Base-by-base conservation (phyloP, 2,888 invertebrate species). In the Drosophila fungiperda region DNA sequence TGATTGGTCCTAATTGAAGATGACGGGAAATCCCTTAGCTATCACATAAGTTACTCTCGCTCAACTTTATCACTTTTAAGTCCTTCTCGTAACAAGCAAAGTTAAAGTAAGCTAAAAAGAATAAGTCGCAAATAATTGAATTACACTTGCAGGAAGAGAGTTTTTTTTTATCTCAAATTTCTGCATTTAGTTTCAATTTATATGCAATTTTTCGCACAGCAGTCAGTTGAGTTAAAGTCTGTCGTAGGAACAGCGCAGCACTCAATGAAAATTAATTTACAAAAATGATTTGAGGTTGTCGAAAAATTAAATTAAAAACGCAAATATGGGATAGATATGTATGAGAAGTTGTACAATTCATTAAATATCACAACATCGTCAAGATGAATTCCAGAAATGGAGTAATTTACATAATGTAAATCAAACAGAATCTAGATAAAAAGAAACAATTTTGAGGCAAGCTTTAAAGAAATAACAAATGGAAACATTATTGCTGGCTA, bases 1-100 rank as follows among this genome's bases (percentile, higher is more conserved):
- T 74, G 78, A 81, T 77, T 77, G 73, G 36, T 48, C 71, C 63
- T 74, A 74, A 81, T 80, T 80, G 81, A 78, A 55, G 78, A 55
- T 81, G 78, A 73, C 81, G 38, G 38, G 63, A 42, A 55, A 65
- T 36, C 50, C 32, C 33, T 12, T 1, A 40, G 20, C 36, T 49
- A 45, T 29, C 36, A 29, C 26, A 15, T 36, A 52, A 17, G 35
- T 42, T 60, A 23, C 40, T 48, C 23, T 29, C 36, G 32, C n/a
- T 42, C 26, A 45, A 63, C 29, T 29, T 29, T 29, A 68, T 71
- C 23, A 48, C 3, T 38, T 55, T 53, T 33, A 8, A 53, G 23
- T 50, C 23, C 40, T 29, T 49, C 23, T 26, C 55, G 2, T 8
- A 15, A 23, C 23, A 58, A 26, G 38, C 8, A 35, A n/a, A 54